phyloP scores from a whole-genome alignment of 2,797 vertebrate species.

The Gouania willdenowi region DNA sequence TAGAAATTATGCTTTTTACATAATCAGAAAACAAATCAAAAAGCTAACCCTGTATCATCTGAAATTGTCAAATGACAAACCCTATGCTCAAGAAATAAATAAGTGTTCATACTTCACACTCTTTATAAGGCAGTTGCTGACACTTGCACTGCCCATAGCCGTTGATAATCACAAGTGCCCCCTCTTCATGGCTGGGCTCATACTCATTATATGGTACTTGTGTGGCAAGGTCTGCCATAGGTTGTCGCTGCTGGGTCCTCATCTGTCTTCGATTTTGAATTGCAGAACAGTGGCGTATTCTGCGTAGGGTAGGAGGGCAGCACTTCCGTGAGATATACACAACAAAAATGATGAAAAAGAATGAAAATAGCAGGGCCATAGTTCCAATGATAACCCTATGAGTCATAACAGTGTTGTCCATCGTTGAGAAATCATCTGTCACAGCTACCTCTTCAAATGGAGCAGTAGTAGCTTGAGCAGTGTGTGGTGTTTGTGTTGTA shows the following conservation, averaged over 20 bases:
- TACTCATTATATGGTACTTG: slow-evolving; percentile 98
- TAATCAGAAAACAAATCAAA: slow-evolving; percentile 66
- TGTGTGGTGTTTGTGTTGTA: slow-evolving; percentile 67
- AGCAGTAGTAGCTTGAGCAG: slow-evolving; percentile 67
- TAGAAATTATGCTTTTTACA: slow-evolving; percentile 73
- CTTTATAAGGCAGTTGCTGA: slow-evolving; percentile 99
- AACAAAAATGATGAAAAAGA: slow-evolving; percentile 99
- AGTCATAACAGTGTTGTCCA: slow-evolving; percentile 95
- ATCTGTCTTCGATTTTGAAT: slow-evolving; percentile 98
- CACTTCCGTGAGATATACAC: slow-evolving; percentile 98
- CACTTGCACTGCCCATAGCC: slow-evolving; percentile 99
- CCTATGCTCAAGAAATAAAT: slow-evolving; percentile 77
- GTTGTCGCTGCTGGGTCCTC: slow-evolving; percentile 96
- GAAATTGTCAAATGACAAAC: slow-evolving; percentile 79
- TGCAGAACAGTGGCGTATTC: slow-evolving; percentile 96
- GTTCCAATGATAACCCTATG: slow-evolving; percentile 98
- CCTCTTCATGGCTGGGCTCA: slow-evolving; percentile 93
- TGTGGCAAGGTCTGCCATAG: slow-evolving; percentile 95
- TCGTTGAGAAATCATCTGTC: slow-evolving; percentile 85
- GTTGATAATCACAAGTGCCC: slow-evolving; percentile 97
- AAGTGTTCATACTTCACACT: slow-evolving; percentile 97
- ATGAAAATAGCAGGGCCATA: slow-evolving; percentile 98
- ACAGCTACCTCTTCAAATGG: slow-evolving; percentile 79
- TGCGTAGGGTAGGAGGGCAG: slow-evolving; percentile 94
- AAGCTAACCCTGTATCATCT: slow-evolving; percentile 82